These are phyloP conservation scores for Dolichoris vasculosae DNA, from an alignment of 1,140 invertebrate genomes.

Conservation along the genomic window DNA sequence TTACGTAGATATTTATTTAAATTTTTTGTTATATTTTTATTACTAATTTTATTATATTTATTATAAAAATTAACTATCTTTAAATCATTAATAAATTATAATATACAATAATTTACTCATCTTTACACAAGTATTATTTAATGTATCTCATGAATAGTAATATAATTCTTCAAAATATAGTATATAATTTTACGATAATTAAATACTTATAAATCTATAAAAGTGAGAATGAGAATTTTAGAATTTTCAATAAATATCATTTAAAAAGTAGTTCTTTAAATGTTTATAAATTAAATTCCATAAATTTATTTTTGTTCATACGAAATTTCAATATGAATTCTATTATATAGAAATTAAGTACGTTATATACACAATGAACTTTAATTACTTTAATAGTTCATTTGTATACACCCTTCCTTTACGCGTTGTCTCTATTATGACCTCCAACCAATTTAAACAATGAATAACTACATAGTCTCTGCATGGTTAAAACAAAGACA, in stretches of 20 bases:
- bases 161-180: no score
- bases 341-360: slow-evolving; percentile 14
- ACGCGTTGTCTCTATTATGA: slow-evolving; percentile 19
- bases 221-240: background rate
- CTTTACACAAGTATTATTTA: no score
- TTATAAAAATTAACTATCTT: no score
- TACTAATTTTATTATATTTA: no score
- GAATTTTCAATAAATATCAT: background rate
- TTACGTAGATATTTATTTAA: no score
- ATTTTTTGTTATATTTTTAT: no score
- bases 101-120: no score
- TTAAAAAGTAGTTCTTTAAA: background rate
- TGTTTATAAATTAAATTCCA: background rate
- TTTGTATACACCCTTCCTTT: slow-evolving; percentile 33
- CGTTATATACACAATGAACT: slow-evolving; percentile 34
- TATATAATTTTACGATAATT: no score
- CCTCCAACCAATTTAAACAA: slow-evolving; percentile 37
- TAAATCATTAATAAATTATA: no score
- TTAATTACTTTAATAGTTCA: slow-evolving; percentile 33
- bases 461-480: slow-evolving; percentile 19
- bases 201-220: no score
- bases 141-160: no score
- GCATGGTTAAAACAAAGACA: slow-evolving; percentile 14
- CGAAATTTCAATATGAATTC: slow-evolving; percentile 23
- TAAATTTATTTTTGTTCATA: background rate